Conservation (phyloP, 2,797 vertebrate species). For the Taeniopygia guttata region DNA sequence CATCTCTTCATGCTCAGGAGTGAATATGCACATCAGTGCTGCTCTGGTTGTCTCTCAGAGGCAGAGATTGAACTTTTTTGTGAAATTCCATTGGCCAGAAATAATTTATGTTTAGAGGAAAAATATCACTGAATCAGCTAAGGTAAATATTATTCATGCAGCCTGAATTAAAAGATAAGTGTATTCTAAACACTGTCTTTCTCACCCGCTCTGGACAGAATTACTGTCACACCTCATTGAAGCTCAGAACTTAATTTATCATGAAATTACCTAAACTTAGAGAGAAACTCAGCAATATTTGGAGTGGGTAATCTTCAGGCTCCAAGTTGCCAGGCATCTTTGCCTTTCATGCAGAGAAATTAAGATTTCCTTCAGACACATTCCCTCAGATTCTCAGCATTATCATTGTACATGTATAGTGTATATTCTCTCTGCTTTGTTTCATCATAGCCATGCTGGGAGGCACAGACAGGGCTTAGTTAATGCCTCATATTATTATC, state of each 20-base stretch:
- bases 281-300: not conserved
- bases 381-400: not conserved
- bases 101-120: not conserved
- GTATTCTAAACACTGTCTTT: slow-evolving; percentile 3
- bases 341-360: not conserved
- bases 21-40: not conserved
- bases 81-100: not conserved
- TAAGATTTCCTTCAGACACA: not conserved
- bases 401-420: not conserved
- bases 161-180: not conserved
- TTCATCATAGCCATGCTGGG: not conserved
- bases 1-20: not conserved
- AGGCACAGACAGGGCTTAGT: not conserved
- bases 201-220: not conserved
- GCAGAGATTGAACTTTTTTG: not conserved
- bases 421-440: not conserved
- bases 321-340: not conserved
- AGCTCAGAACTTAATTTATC: slow-evolving; percentile 18
- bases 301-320: not conserved
- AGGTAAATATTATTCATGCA: slow-evolving; percentile 3
- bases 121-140: not conserved
- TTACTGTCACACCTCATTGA: slow-evolving; percentile 2
- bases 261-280: slow-evolving; percentile 5
- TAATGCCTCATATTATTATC: not conserved
- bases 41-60: not conserved